Conservation (phyloP, 2,113 vertebrate genomes). For the Pipra filicauda region DNA sequence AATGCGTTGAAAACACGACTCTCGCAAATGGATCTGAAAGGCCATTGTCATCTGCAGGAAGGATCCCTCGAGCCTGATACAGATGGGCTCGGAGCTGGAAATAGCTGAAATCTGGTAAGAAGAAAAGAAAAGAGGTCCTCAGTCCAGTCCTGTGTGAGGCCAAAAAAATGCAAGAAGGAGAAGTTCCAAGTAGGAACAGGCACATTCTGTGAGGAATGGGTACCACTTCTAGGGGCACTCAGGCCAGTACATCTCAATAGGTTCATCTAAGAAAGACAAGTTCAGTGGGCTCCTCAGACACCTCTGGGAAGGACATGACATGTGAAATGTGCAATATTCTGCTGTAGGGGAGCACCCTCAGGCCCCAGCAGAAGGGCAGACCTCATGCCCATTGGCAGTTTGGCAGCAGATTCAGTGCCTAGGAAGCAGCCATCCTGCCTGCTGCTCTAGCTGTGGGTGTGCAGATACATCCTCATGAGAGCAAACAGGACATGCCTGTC, state of each 20-base stretch:
- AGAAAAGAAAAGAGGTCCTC: not conserved
- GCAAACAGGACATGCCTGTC: not conserved
- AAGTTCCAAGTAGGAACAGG: not conserved
- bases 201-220: not conserved
- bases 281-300: not conserved
- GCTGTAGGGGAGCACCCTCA: not conserved
- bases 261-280: not conserved
- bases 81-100: slow-evolving; percentile 92
- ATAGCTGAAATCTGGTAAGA: slow-evolving; percentile 79
- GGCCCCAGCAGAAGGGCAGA: not conserved
- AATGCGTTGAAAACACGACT: slow-evolving; percentile 90
- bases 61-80: slow-evolving; percentile 89
- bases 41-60: slow-evolving; percentile 88
- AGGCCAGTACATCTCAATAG: not conserved
- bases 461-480: not conserved
- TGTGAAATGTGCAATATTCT: not conserved
- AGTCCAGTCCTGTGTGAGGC: not conserved
- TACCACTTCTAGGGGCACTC: not conserved
- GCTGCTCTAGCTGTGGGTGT: not conserved
- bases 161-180: not conserved
- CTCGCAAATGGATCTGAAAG: slow-evolving; percentile 88
- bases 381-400: not conserved
- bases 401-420: not conserved
- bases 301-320: not conserved
- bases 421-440: not conserved